phyloP scores from a whole-genome alignment of 2,113 vertebrate species.

The human region DNA sequence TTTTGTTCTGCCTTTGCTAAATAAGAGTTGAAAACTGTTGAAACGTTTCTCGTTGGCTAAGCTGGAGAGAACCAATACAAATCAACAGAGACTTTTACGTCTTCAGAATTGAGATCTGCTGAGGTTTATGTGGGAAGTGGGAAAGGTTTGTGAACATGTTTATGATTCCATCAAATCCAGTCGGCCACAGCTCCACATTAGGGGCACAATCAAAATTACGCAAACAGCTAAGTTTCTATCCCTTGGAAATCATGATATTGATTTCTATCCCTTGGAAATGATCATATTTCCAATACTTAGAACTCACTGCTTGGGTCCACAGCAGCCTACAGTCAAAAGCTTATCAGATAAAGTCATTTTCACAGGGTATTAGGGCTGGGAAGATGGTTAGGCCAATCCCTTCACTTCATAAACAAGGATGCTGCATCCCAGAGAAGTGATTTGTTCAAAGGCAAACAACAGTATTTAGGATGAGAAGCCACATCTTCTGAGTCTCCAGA shows the following conservation, averaged over 20 bases:
- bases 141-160: not conserved
- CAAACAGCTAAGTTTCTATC: not conserved
- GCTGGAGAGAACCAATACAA: not conserved
- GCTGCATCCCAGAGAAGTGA: not conserved
- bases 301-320: not conserved
- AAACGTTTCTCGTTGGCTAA: constrained; percentile 20
- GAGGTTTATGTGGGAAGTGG: not conserved
- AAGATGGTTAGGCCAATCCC: not conserved
- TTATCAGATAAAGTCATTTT: not conserved
- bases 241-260: not conserved
- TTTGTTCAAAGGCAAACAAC: not conserved
- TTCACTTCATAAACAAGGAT: not conserved
- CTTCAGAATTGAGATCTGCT: not conserved
- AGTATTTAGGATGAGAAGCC: not conserved
- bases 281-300: not conserved
- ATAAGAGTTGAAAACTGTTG: constrained; percentile 29
- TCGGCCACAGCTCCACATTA: not conserved
- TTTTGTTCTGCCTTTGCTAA: constrained; percentile 23
- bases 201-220: not conserved
- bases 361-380: not conserved
- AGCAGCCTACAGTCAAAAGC: not conserved
- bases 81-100: not conserved
- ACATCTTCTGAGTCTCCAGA: not conserved
- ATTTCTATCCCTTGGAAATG: not conserved
- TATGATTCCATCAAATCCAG: not conserved